phyloP scores from a whole-genome alignment of 2,888 invertebrate genomes.

The Eristalis tenax region DNA sequence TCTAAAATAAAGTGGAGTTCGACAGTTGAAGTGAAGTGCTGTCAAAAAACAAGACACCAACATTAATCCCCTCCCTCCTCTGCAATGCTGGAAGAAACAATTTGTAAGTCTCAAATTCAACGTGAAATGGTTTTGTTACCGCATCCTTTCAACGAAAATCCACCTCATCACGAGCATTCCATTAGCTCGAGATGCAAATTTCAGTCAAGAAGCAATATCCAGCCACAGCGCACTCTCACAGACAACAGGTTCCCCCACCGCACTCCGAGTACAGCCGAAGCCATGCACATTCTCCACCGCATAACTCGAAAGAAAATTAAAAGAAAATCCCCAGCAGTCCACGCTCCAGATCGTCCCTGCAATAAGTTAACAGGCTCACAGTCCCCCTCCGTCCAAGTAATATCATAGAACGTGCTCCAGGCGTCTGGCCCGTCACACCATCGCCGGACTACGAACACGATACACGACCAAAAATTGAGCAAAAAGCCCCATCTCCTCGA shows the following conservation, averaged over 20 bases:
- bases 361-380: background rate
- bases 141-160: too few species aligned
- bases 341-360: background rate
- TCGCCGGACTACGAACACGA: background rate
- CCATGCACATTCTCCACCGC: background rate
- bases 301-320: background rate
- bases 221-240: background rate
- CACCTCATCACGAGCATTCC: too few species aligned
- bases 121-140: too few species aligned
- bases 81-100: too few species aligned
- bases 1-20: too few species aligned
- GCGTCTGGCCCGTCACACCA: background rate
- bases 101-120: too few species aligned
- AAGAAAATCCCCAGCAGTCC: background rate
- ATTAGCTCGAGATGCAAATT: too few species aligned
- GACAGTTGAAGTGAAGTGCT: too few species aligned
- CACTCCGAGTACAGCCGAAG: background rate
- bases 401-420: conserved; percentile 8
- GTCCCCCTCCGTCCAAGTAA: background rate
- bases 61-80: too few species aligned
- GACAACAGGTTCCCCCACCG: background rate
- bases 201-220: background rate
- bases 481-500: conserved; percentile 47
- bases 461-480: conserved; percentile 1
- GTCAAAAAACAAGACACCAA: too few species aligned